Base-by-base conservation (phyloP, 2,888 invertebrate species). In the Vanessa cardui region DNA sequence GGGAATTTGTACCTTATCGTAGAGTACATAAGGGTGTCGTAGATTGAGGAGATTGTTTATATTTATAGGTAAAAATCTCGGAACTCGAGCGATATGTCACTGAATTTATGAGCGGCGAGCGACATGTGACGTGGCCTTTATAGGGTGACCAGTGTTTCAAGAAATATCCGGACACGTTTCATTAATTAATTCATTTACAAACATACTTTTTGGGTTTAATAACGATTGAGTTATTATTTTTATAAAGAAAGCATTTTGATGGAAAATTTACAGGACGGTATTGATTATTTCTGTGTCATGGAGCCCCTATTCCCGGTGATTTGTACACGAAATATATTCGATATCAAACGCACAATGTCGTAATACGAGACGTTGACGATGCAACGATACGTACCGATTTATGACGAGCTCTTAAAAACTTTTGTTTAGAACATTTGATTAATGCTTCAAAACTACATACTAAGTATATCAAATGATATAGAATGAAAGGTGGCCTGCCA, bases 331-430 rank as follows among this genome's bases (percentile, higher is more conserved):
- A 87, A 88, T 88, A 88, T 88, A 89, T 89, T 86, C 83, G 82
- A 86, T 89, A 89, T 89, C 86, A 89, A 86, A 68, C 80, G 83
- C 83, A 87, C 87, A 89, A 87, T 86, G 88, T 88, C 83, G 89
- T 89, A 90, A 90, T 79, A 84, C 83, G 89, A 89, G 88, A 86
- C 85, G 80, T 78, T 82, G 84, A 83, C 82, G 89, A 87, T 87
- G 83, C 83, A 74, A 77, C 81, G 89, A 89, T 89, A 88, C 79
- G 78, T 75, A 68, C 72, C 82, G 85, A 89, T 87, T 88, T 89
- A 89, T 89, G 86, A 85, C 80, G 80, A 76, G 80, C 82, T 31
- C 33, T 33, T 47, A n/a, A 31, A 31, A 31, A 26, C n/a, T 39
- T 61, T 61, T 61, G 61, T 61, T 47, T 18, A 26, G 20, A 20